These are phyloP conservation scores for Sarcophaga subvicina DNA, from an alignment of 2,888 invertebrate species.

Conservation along the genomic window DNA sequence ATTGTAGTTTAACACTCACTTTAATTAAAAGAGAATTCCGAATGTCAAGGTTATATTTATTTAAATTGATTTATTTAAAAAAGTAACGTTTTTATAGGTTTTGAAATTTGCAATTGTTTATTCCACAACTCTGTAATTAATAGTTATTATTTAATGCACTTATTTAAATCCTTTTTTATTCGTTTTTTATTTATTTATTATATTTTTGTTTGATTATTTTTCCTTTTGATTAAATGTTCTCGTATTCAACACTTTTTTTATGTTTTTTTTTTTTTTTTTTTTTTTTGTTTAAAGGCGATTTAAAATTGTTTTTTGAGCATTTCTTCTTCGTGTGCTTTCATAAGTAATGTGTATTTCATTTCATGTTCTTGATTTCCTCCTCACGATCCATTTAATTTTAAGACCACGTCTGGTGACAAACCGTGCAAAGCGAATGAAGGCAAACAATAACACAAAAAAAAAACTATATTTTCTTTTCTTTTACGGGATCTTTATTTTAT, in stretches of 20 bases:
- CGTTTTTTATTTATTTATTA: not conserved
- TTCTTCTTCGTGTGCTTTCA: conserved; percentile 30
- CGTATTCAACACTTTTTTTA: conserved; percentile 26
- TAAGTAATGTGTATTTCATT: conserved; percentile 45
- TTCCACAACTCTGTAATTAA: not conserved
- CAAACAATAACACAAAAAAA: too few species aligned
- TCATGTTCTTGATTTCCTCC: conserved; percentile 62
- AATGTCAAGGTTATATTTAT: not conserved
- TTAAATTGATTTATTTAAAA: not conserved
- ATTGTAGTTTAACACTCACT: conserved; percentile 5
- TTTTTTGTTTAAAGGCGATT: conserved; percentile 19
- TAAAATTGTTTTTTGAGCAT: conserved; percentile 20
- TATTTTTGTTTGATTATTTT: not conserved
- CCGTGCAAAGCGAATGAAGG: conserved; percentile 55
- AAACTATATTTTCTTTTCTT: conserved; percentile 30
- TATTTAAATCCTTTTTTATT: not conserved
- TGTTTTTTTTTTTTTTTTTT: not conserved
- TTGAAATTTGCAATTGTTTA: too few species aligned
- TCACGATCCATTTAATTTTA: conserved; percentile 66
- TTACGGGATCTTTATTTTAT: conserved; percentile 33
- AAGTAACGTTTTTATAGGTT: not conserved
- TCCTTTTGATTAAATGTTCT: not conserved
- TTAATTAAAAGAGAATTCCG: not conserved
- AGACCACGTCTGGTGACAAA: conserved; percentile 64
- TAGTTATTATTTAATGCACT: not conserved